phyloP scores from a whole-genome alignment of 30 jellyfish, hydroid and myxozoan species.

The Chrysaora quinquecirrha region DNA sequence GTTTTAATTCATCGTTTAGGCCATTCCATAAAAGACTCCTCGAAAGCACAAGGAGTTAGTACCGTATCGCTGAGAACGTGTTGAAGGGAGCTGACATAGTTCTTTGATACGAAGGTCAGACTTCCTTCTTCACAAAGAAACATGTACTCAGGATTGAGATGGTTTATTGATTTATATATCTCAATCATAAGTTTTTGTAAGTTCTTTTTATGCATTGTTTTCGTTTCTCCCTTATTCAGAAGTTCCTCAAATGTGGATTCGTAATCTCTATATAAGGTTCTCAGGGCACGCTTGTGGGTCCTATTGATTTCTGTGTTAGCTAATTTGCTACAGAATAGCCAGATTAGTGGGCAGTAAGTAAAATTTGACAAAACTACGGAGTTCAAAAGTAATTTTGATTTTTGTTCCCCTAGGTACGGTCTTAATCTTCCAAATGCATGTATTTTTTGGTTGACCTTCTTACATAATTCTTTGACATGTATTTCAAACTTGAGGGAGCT shows the following conservation, averaged over 20 bases:
- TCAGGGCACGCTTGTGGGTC: slow-evolving; percentile 32
- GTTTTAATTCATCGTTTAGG: slow-evolving; percentile 12
- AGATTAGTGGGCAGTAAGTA: slow-evolving; percentile 2
- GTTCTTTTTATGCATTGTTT: slow-evolving; percentile 29
- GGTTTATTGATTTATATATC: slow-evolving; percentile 27
- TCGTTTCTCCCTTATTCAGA: slow-evolving; percentile 25
- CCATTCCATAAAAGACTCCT: slow-evolving; percentile 22
- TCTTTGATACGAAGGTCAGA: neutral
- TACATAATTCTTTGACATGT: neutral
- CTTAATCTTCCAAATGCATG: neutral
- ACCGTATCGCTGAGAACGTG: slow-evolving; percentile 16
- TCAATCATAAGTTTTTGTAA: slow-evolving; percentile 47
- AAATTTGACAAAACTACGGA: slow-evolving; percentile 13
- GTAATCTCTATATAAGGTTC: slow-evolving; percentile 20
- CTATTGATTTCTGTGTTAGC: slow-evolving; percentile 33
- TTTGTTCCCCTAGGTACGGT: neutral
- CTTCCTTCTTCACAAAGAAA: slow-evolving; percentile 39
- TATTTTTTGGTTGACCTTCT: slow-evolving; percentile 7
- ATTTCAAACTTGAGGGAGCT: slow-evolving; percentile 3
- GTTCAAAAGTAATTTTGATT: neutral
- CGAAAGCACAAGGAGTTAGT: slow-evolving; percentile 1
- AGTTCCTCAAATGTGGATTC: slow-evolving; percentile 38
- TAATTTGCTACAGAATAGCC: slow-evolving; percentile 39
- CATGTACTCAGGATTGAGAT: slow-evolving; percentile 36
- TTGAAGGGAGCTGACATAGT: slow-evolving; percentile 9